Conservation (phyloP, 1,140 invertebrate species). For the Drosophila nigromelanica region DNA sequence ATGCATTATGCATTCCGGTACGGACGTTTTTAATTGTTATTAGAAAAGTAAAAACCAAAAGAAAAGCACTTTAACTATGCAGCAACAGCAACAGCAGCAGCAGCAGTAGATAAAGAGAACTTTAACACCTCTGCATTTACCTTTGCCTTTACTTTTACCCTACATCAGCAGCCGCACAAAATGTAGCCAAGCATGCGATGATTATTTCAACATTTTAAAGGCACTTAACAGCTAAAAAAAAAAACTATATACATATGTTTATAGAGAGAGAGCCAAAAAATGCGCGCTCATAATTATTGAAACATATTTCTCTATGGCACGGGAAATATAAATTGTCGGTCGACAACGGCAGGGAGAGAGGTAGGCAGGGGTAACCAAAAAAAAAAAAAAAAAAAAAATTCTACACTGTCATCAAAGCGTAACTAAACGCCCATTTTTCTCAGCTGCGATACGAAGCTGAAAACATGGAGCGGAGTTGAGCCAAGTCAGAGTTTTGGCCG, state of each 20-base stretch:
- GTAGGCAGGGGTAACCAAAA: conserved; percentile 10
- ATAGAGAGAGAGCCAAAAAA: conserved; percentile 19
- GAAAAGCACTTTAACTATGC: conserved; percentile 36
- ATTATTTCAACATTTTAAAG: conserved; percentile 74
- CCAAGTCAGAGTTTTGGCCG: conserved; percentile 3
- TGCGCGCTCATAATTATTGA: conserved; percentile 38
- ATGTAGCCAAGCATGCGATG: conserved; percentile 59
- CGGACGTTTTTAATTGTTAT: conserved; percentile 62
- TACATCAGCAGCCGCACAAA: conserved; percentile 14
- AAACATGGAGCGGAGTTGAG: conserved; percentile 34
- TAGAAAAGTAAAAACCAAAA: conserved; percentile 44
- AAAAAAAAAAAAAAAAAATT: conserved; percentile 57
- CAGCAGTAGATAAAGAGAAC: conserved; percentile 64
- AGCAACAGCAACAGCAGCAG: conserved; percentile 14
- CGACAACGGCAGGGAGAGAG: not conserved
- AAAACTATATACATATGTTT: not conserved
- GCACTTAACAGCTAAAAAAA: conserved; percentile 58
- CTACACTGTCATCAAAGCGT: conserved; percentile 83
- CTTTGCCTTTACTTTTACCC: conserved; percentile 16
- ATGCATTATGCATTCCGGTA: conserved; percentile 72
- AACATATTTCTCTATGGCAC: conserved; percentile 44
- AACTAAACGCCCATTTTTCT: conserved; percentile 83
- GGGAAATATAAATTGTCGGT: conserved; percentile 77
- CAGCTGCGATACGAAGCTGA: conserved; percentile 50
- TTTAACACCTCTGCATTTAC: conserved; percentile 67